Base-by-base conservation (phyloP, 2,113 vertebrate genomes). In the Ptilorrhoa leucosticta region DNA sequence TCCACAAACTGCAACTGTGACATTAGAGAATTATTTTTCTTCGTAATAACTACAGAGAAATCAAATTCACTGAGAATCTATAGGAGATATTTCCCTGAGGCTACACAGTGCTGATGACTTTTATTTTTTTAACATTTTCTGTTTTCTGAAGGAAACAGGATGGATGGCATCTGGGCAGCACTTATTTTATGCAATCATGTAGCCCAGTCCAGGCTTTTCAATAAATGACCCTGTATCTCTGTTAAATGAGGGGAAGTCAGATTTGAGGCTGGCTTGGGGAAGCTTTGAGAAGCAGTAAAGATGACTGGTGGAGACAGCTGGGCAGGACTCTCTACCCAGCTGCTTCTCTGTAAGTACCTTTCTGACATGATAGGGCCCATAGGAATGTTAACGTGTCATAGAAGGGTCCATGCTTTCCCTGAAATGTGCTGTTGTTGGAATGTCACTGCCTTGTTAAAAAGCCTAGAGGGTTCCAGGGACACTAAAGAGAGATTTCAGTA, bases 341-440 rank as follows among this genome's bases (percentile, higher is more conserved):
- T 64, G 2, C 44, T 83, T 75, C 24, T 82, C 24, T 53, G 17
- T n/a, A 57, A 6, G 1, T 5, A 27, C 13, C 6, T 73, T 70
- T 87, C 54, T 78, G 56, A 73, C 0, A 1, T 21, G 22, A 9
- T 33, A 39, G 18, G 23, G 4, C 31, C 26, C 10, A 10, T 2
- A 71, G 28, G 17, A 79, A 45, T 2, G 2, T 19, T 75, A 11
- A 42, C 0, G 0, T 4, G 9, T 45, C 44, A 21, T 5, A 39
- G 19, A 17, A 40, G 15, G 15, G 40, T 37, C 33, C n/a, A 10
- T 19, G 21, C 14, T 2, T 80, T 80, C 30, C 64, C 37, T 65
- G 71, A 86, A 53, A 51, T 12, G 17, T 79, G n/a, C 30, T 76
- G 6, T 3, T 51, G 6, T 22, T 54, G 19, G 17, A 68, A 47